Evolutionary conservation across 1,140 invertebrate species (phyloP).

Genomic region (Brachionus angularis): DNA sequence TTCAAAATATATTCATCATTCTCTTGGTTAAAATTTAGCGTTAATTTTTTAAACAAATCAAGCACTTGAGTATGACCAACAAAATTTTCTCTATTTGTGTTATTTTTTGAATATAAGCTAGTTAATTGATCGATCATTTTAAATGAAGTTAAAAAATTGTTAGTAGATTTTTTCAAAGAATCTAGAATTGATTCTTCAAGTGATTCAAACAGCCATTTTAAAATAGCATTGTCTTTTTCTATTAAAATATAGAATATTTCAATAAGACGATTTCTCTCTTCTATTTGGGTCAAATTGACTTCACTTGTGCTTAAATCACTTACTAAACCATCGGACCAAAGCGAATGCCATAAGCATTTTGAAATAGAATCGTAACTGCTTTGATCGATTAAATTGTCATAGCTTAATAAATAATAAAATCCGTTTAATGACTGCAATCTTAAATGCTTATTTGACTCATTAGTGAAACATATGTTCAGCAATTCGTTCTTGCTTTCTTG

Average conservation of each 20-base stretch:
- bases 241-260: conserved; percentile 28
- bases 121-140: background rate
- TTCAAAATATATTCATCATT: background rate
- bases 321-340: background rate
- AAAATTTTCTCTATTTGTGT: background rate
- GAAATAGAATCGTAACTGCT: conserved; percentile 20
- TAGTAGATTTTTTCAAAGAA: background rate
- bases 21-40: background rate
- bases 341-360: conserved; percentile 17
- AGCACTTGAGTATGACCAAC: background rate
- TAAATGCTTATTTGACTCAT: conserved; percentile 28
- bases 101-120: background rate
- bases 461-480: no score
- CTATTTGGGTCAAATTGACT: background rate
- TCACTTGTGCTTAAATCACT: background rate
- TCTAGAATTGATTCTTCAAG: conserved; percentile 2
- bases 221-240: background rate
- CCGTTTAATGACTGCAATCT: conserved; percentile 20
- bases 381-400: conserved; percentile 1
- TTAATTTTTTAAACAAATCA: background rate
- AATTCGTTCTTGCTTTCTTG: no score
- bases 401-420: background rate
- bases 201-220: conserved; percentile 10
- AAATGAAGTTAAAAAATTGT: background rate
- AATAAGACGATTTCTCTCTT: background rate